Evolutionary conservation across 2,888 invertebrate genomes (phyloP), one percentile per base, ranked within the genome.

Genomic region (Margaritifera margaritifera): DNA sequence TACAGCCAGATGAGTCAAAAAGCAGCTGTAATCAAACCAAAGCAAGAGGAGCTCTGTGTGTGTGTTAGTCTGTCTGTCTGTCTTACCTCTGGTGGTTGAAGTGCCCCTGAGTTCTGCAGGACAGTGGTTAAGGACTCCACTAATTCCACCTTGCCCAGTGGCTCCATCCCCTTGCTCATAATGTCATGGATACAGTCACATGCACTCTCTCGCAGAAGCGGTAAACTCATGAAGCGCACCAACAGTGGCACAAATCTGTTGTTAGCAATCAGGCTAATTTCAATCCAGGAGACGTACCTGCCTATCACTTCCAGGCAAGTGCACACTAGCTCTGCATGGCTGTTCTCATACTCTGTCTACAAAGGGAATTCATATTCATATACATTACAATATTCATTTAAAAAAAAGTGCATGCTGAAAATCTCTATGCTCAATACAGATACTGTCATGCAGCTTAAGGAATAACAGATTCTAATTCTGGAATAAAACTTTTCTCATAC

Each of bases 161-260:
- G 91, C n/a, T 92, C 92, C 92, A 92, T 92, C 73, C 92, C 92
- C 83, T 92, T 92, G 68, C 88, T 88, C 60, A 92, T 86, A 55
- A 92, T 90, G 71, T 91, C 91, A 74, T 89, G 88, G 58, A 92
- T 89, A 75, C 92, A 92, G 73, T 92, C 91, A 64, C 91, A 91
- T 1, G 92, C 91, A 53, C 90, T 88, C 78, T 91, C 92, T 53
- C 91, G 80, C 64, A 91, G 77, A 61, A 85, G 72, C 0, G 79
- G 72, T 72, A 82, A 77, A 0, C 84, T 79, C 76, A 92, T 82
- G 72, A 90, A 90, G 8, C 86, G 86, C 27, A 92, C 88, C 50
- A 92, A 86, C 22, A 91, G 85, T 5, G 89, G 82, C 51, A 92
- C 91, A 81, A 92, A 92, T 51, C 90, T 88, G 64, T 92, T 91